Evolutionary conservation across 1,140 invertebrate species (phyloP).

Genomic region (Tyrophagus putrescentiae): DNA sequence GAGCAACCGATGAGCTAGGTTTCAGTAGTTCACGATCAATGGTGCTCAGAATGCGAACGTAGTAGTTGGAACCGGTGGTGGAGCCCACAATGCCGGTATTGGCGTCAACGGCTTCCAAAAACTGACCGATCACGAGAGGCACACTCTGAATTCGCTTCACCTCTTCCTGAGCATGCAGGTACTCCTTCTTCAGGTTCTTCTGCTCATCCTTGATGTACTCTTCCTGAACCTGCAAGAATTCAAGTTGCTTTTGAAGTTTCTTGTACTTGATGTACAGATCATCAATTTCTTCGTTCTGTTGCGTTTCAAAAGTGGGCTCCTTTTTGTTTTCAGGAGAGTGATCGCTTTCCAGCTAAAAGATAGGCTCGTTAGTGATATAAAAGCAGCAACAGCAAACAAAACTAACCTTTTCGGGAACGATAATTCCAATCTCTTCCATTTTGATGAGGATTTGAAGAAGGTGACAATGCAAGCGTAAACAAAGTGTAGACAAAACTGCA

Average conservation of each 20-base stretch:
- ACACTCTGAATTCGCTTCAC: slow-evolving; percentile 93
- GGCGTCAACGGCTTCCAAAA: slow-evolving; percentile 92
- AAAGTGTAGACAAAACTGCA: too few relatives aligned
- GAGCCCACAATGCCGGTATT: slow-evolving; percentile 86
- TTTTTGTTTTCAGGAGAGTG: not conserved
- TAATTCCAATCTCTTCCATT: slow-evolving; percentile 54
- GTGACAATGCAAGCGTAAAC: too few relatives aligned
- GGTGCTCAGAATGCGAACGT: slow-evolving; percentile 83
- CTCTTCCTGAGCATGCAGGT: slow-evolving; percentile 89
- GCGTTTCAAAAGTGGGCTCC: not conserved
- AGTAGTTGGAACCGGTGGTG: slow-evolving; percentile 81
- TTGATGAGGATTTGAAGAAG: slow-evolving; percentile 3
- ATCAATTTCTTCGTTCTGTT: slow-evolving; percentile 64
- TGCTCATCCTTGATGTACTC: slow-evolving; percentile 98
- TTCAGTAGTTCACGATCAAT: slow-evolving; percentile 90
- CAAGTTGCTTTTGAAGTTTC: slow-evolving; percentile 88
- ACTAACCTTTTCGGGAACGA: slow-evolving; percentile 48
- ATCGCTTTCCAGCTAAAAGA: not conserved
- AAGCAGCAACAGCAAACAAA: too few relatives aligned
- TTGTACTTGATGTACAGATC: slow-evolving; percentile 89
- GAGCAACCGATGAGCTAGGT: slow-evolving; percentile 83
- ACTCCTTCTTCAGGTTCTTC: slow-evolving; percentile 91
- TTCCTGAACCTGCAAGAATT: slow-evolving; percentile 92
- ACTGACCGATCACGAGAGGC: slow-evolving; percentile 91
- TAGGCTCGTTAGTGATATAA: not conserved